A percentile compares a stretch with the other conserved stretches of the same genome.
Evolutionary conservation across 1,140 invertebrate species (phyloP).

Genomic region (Sitophilus oryzae): DNA sequence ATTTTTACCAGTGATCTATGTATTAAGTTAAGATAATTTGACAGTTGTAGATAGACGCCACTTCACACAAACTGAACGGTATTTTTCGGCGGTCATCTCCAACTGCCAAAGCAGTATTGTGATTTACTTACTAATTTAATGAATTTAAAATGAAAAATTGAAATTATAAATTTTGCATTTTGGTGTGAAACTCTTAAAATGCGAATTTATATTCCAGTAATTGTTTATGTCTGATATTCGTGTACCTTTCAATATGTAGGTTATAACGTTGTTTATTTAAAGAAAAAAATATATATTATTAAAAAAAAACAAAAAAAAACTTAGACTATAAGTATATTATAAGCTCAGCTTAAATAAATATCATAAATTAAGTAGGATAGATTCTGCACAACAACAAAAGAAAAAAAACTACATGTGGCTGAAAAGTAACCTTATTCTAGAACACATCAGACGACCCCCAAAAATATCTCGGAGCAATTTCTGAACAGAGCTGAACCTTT

Average conservation of each 20-base stretch:
- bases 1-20: conserved; percentile 14
- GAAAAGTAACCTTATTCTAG: neutral
- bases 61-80: neutral
- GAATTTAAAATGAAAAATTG: conserved; percentile 30
- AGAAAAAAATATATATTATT: conserved; percentile 23
- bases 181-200: conserved; percentile 1
- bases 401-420: conserved; percentile 14
- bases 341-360: conserved; percentile 24
- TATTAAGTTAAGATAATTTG: conserved; percentile 5
- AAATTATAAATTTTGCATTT: conserved; percentile 9
- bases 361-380: conserved; percentile 14
- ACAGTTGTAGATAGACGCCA: conserved; percentile 10
- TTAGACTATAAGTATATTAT: conserved; percentile 20
- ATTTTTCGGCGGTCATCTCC: neutral
- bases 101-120: conserved; percentile 28
- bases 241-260: conserved; percentile 40
- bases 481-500: conserved; percentile 1
- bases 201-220: conserved; percentile 15
- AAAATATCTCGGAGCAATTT: conserved; percentile 13
- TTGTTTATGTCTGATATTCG: conserved; percentile 40
- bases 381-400: conserved; percentile 7
- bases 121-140: conserved; percentile 35
- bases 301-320: conserved; percentile 29
- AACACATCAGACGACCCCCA: conserved; percentile 3
- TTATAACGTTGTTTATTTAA: conserved; percentile 38